Base-by-base conservation (phyloP, 2,797 vertebrate genomes). In the Uromys caudimaculatus region DNA sequence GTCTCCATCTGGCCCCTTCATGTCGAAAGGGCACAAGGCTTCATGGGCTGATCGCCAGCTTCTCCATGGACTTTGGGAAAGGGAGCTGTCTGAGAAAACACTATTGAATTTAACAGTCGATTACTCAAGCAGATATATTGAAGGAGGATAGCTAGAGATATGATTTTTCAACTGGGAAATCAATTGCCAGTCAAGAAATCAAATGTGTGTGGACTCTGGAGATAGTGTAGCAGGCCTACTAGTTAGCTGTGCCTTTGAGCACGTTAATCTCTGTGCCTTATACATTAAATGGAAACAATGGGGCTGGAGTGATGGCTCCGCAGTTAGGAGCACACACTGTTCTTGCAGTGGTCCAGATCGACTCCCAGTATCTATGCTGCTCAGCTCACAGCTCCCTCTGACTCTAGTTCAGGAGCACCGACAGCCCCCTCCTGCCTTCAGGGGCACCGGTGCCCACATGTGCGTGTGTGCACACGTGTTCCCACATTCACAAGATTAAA, bases 41-140 rank as follows among this genome's bases (percentile, higher is more conserved):
- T 82, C n/a, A 10, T 29, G 0, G 27, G 78, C 14, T 50, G 85
- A 82, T 4, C 86, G 60, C 60, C 62, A 62, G 79, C 87, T 38
- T 62, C n/a, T 92, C 35, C 11, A 54, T 19, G 77, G 60, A 67
- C 71, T 17, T 67, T 54, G 6, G 32, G 24, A 76, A 89, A 81
- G 67, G 58, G 44, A 85, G 60, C 83, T 67, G 29, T 50, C 81
- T 50, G 60, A 95, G 64, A 84, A 77, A 62, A 91, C 3, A 85
- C 32, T 82, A 35, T 29, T 84, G 75, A 92, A 86, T 58, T 85
- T 91, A 60, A 38, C n/a, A 75, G 85, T 90, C 44, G 41, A n/a
- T 90, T 85, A 62, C 27, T 84, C 47, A 93, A n/a, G 52, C 27
- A 29, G 35, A 32, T 84, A 27, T 47, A 23, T 21, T 64, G 82